phyloP scores from a whole-genome alignment of 30 jellyfish, hydroid and myxozoan genomes.

The Chrysaora quinquecirrha region DNA sequence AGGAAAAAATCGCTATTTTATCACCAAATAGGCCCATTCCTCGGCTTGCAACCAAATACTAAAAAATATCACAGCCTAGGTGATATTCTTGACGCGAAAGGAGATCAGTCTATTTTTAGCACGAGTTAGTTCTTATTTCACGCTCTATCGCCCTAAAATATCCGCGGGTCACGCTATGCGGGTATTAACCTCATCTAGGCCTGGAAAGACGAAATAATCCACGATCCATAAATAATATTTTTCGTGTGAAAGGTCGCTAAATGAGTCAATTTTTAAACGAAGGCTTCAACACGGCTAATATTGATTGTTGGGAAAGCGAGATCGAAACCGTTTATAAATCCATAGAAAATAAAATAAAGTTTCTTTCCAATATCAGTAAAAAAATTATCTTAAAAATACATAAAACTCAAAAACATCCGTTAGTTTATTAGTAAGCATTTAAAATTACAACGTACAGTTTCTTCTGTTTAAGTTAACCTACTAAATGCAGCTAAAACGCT shows the following conservation, averaged over 20 bases:
- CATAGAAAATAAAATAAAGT: background rate
- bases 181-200: conserved; percentile 8
- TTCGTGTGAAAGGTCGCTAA: conserved; percentile 12
- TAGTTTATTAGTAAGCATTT: background rate
- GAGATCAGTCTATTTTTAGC: no score
- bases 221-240: conserved; percentile 1
- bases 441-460: no score
- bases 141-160: no score
- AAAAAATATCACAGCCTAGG: no score
- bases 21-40: no score
- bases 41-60: no score
- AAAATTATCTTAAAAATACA: background rate
- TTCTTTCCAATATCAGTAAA: background rate
- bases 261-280: background rate
- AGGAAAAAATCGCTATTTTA: no score
- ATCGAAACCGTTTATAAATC: background rate
- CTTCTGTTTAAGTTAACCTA: no score
- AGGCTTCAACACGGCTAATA: background rate
- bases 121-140: no score
- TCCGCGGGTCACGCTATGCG: conserved; percentile 24
- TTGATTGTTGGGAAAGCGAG: background rate
- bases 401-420: background rate
- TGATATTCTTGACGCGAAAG: no score
- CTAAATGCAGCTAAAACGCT: no score
- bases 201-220: conserved; percentile 2